phyloP scores from a whole-genome alignment of 2,113 vertebrate species.

The Donacobius atricapilla region DNA sequence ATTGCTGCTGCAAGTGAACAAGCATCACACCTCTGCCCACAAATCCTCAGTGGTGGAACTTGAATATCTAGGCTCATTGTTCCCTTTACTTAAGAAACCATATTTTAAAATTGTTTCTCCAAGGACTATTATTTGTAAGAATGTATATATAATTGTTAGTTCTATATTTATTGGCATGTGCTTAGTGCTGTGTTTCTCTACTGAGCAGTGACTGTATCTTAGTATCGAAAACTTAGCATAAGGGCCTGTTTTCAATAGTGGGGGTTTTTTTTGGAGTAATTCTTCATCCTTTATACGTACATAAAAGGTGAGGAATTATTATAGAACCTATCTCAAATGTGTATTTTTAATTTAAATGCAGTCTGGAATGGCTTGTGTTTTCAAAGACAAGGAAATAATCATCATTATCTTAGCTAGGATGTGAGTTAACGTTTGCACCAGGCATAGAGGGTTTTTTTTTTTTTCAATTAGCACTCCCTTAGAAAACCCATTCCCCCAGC shows the following conservation, averaged over 20 bases:
- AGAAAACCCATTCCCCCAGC: slow-evolving; percentile 69
- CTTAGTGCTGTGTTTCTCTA: not conserved
- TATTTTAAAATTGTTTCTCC: not conserved
- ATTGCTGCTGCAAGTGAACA: not conserved
- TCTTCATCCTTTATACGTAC: not conserved
- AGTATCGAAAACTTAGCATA: not conserved
- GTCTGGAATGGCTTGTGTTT: slow-evolving; percentile 52
- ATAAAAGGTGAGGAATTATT: not conserved
- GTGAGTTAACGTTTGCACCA: slow-evolving; percentile 67
- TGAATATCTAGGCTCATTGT: not conserved
- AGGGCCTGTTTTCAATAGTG: not conserved
- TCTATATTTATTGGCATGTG: not conserved
- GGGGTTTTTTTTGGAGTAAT: fast-evolving
- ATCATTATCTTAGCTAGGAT: slow-evolving; percentile 54
- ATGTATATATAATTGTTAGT: not conserved
- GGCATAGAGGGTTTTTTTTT: slow-evolving; percentile 36
- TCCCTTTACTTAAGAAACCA: not conserved
- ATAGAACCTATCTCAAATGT: not conserved
- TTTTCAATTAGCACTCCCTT: slow-evolving; percentile 77
- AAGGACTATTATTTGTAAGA: not conserved
- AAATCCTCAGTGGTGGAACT: not conserved
- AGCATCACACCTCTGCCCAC: not conserved
- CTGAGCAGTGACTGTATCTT: not conserved
- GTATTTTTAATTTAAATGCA: slow-evolving; percentile 31
- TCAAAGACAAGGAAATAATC: slow-evolving; percentile 69